A percentile compares a stretch with the other conserved stretches of the same genome.
phyloP scores from a whole-genome alignment of 2,113 vertebrate genomes.

The Ahaetulla prasina region DNA sequence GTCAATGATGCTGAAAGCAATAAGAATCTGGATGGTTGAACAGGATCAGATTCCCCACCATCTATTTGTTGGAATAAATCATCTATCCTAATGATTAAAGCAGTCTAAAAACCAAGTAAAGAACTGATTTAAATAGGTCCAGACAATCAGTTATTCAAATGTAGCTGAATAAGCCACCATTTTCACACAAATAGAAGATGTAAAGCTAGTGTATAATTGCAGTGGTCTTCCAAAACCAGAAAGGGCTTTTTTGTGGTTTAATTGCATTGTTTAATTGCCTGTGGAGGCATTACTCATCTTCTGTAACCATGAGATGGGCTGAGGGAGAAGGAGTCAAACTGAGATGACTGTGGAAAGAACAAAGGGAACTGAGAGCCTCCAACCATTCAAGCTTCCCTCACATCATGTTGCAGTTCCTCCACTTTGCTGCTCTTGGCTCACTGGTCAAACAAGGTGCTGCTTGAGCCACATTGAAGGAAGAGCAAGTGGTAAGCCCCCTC shows the following conservation, averaged over 20 bases:
- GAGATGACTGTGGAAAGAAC: background rate
- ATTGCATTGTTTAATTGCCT: background rate
- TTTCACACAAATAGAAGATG: background rate
- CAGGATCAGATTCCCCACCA: background rate
- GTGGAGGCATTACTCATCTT: background rate
- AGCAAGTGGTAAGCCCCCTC: background rate
- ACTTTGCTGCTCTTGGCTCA: background rate
- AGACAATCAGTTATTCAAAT: background rate
- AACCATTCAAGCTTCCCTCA: background rate
- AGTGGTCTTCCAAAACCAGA: background rate
- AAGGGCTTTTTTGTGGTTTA: background rate
- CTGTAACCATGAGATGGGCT: background rate
- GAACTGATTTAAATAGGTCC: background rate
- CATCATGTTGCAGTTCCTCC: background rate
- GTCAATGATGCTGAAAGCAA: background rate
- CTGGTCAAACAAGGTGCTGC: background rate
- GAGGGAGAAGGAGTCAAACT: background rate
- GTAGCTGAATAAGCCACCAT: background rate
- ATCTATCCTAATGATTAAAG: background rate
- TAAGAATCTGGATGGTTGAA: background rate
- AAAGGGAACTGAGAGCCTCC: background rate
- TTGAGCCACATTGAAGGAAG: background rate
- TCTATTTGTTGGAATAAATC: background rate
- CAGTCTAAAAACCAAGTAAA: background rate
- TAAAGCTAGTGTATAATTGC: background rate